Evolutionary conservation across 2,888 invertebrate genomes (phyloP).

Genomic region (Hybos culiciformis): DNA sequence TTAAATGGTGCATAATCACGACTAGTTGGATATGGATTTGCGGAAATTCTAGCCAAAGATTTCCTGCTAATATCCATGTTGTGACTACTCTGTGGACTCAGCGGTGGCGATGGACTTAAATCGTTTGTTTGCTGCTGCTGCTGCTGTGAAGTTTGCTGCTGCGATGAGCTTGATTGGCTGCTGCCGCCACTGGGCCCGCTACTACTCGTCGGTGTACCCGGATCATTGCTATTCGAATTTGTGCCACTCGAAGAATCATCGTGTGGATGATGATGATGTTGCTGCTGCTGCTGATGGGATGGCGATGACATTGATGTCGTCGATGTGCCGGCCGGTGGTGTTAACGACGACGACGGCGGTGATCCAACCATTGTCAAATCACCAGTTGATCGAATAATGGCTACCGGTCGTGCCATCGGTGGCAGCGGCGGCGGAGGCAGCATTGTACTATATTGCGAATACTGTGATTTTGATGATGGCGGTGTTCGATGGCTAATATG

Average conservation of each 20-base stretch:
- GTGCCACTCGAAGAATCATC: constrained; percentile 12
- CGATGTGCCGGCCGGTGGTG: constrained; percentile 35
- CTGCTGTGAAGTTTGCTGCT: neutral
- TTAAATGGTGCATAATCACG: constrained; percentile 60
- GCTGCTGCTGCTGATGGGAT: constrained; percentile 26
- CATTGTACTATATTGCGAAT: constrained; percentile 78
- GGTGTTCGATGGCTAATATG: constrained; percentile 41
- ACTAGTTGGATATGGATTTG: constrained; percentile 39
- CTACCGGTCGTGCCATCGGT: constrained; percentile 92
- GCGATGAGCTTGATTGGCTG: neutral
- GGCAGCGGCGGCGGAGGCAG: constrained; percentile 89
- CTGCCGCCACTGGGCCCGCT: constrained; percentile 4
- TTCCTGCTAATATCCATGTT: constrained; percentile 22
- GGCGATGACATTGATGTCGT: constrained; percentile 26
- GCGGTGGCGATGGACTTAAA: constrained; percentile 20
- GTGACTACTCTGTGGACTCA: constrained; percentile 22
- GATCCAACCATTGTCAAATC: constrained; percentile 46
- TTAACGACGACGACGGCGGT: constrained; percentile 47
- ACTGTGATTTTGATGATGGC: constrained; percentile 40
- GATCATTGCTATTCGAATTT: constrained; percentile 10
- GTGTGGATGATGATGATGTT: constrained; percentile 29
- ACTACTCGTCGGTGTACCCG: constrained; percentile 6
- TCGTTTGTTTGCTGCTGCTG: constrained; percentile 9
- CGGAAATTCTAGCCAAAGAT: constrained; percentile 30
- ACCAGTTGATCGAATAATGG: constrained; percentile 85